These are phyloP conservation scores for Campylorhamphus procurvoides DNA, from an alignment of 2,113 vertebrate species.

Conservation along the genomic window DNA sequence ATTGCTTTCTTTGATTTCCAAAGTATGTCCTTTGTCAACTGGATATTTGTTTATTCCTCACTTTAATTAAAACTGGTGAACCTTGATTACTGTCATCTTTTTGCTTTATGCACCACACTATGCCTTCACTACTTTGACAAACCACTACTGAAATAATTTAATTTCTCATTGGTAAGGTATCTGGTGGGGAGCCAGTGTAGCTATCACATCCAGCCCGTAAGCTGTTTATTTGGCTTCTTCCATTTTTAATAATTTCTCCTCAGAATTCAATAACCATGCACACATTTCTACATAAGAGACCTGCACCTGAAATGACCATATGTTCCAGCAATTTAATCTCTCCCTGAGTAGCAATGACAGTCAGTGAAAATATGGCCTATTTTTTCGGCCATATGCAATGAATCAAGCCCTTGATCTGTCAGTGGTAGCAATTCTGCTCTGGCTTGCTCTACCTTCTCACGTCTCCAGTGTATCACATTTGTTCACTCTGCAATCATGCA, in stretches of 20 bases:
- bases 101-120: background rate
- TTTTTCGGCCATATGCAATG: background rate
- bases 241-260: background rate
- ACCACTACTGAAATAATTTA: background rate
- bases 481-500: background rate
- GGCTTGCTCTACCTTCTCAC: background rate
- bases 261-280: background rate
- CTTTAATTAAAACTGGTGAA: constrained; percentile 35
- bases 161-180: background rate
- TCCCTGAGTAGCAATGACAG: background rate
- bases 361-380: background rate
- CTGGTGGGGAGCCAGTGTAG: background rate
- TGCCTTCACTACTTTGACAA: background rate
- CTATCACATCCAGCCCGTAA: background rate
- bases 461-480: background rate
- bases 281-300: background rate
- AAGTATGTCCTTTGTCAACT: background rate
- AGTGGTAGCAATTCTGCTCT: background rate
- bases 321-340: constrained; percentile 28
- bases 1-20: background rate
- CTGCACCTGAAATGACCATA: background rate
- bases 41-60: background rate
- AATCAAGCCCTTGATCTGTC: background rate
- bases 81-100: background rate
- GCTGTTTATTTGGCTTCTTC: background rate